phyloP scores from a whole-genome alignment of 2,888 invertebrate species.

The Caenorhabditis drosophilae region DNA sequence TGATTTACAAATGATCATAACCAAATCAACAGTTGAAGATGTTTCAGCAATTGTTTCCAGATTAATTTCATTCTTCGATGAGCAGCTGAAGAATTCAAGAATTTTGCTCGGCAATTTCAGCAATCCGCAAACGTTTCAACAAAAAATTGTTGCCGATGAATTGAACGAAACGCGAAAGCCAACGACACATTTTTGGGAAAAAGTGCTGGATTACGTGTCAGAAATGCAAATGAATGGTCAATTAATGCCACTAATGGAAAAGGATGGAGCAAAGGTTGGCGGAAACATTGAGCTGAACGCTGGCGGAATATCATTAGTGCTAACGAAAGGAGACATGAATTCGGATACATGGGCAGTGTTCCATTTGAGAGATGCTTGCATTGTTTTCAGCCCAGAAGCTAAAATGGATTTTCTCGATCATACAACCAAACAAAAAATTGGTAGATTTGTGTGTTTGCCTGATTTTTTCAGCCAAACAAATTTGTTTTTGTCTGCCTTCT shows the following conservation, averaged over 20 bases:
- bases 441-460: not conserved
- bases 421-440: slow-evolving; percentile 25
- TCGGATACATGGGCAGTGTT: slow-evolving; percentile 64
- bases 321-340: slow-evolving; percentile 68
- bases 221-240: slow-evolving; percentile 42
- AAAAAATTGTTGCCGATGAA: slow-evolving; percentile 6
- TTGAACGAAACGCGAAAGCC: slow-evolving; percentile 13
- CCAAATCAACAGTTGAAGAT: slow-evolving; percentile 94
- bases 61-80: slow-evolving; percentile 94
- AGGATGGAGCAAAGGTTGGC: slow-evolving; percentile 46
- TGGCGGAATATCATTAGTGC: slow-evolving; percentile 52
- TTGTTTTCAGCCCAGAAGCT: slow-evolving; percentile 48
- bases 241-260: slow-evolving; percentile 35
- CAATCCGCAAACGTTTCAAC: slow-evolving; percentile 4
- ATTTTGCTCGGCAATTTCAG: slow-evolving; percentile 47
- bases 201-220: slow-evolving; percentile 39
- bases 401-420: slow-evolving; percentile 30
- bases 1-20: slow-evolving; percentile 93
- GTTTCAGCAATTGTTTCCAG: slow-evolving; percentile 94
- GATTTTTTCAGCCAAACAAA: not conserved
- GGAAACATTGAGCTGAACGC: slow-evolving; percentile 59
- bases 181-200: slow-evolving; percentile 44
- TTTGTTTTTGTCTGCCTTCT: not conserved
- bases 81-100: slow-evolving; percentile 57
- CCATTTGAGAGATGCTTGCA: slow-evolving; percentile 56